These are phyloP conservation scores for Nyleta sp. DNA, from an alignment of 2,888 invertebrate species.

Conservation along the genomic window DNA sequence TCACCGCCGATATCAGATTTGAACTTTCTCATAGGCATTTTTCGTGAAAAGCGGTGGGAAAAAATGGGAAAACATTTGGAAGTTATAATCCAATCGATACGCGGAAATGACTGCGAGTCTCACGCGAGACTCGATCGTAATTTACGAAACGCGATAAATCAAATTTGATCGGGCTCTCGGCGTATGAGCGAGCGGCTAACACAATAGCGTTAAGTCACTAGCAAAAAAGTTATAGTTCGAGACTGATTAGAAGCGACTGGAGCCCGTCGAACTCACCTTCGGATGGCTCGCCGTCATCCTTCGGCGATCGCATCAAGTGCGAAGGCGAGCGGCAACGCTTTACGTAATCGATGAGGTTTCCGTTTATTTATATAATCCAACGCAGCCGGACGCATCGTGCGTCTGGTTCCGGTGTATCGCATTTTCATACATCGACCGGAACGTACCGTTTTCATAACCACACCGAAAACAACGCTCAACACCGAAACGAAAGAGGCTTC, in stretches of 20 bases:
- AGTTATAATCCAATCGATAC: slow-evolving; percentile 5
- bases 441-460: slow-evolving; percentile 55
- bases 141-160: slow-evolving; percentile 8
- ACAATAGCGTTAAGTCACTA: neutral
- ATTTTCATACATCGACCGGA: slow-evolving; percentile 57
- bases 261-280: neutral
- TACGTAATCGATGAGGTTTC: slow-evolving; percentile 60
- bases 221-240: neutral
- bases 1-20: neutral
- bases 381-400: slow-evolving; percentile 56
- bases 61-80: neutral
- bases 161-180: slow-evolving; percentile 6
- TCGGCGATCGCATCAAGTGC: slow-evolving; percentile 29
- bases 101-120: slow-evolving; percentile 10
- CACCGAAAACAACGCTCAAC: slow-evolving; percentile 14
- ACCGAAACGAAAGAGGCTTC: neutral
- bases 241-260: slow-evolving; percentile 16
- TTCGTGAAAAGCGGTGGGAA: neutral
- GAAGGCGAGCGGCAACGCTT: slow-evolving; percentile 53
- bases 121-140: slow-evolving; percentile 9
- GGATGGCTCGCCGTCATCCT: slow-evolving; percentile 38
- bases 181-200: neutral
- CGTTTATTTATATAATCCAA: slow-evolving; percentile 60
- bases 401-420: slow-evolving; percentile 59
- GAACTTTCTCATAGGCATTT: neutral